Evolutionary conservation across 1,140 invertebrate species (phyloP), one percentile per base, ranked within the genome.

Genomic region (Brachionus asplanchnoidis): DNA sequence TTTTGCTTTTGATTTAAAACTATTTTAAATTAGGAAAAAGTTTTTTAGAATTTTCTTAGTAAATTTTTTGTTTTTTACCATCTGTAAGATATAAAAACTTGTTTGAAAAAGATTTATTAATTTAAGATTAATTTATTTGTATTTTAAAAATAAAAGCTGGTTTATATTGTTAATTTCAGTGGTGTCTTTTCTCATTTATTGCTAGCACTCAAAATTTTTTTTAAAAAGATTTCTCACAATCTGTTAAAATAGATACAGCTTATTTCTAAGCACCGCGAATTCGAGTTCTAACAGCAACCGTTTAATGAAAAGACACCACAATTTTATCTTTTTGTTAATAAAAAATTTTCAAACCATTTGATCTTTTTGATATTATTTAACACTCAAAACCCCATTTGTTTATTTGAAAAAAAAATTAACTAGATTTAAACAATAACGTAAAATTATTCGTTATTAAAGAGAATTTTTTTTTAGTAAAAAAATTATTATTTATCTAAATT

Each of bases 81-180:
- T 60, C 53, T 60, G 53, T 60, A 60, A 60, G 53, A 60, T 60
- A 60, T 60, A 20, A 60, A 60, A 60, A 60, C n/a, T 9, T 60
- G 53, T 60, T 60, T 60, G n/a, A 20, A 23, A 60, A 60, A 23
- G 20, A 60, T 60, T 60, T 60, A 60, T 60, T 60, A 20, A 60
- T 60, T 60, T 60, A 60, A 60, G n/a, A 60, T 60, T 60, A 60
- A 60, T 60, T 60, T 60, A 60, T 60, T 60, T 60, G 53, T 60
- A 60, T 60, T 60, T 60, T 20, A 60, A 17, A 53, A 60, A 20
- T 23, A 60, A 46, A 46, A 46, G 1, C 20, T 60, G 53, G 8
- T 60, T 60, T 60, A 23, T 60, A 60, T 60, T 60, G 53, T 60
- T 60, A 60, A 60, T 60, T 60, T 20, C 9, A 23, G 17, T 60